Conservation (phyloP, 2,888 invertebrate species). For the Chorisops tibialis region DNA sequence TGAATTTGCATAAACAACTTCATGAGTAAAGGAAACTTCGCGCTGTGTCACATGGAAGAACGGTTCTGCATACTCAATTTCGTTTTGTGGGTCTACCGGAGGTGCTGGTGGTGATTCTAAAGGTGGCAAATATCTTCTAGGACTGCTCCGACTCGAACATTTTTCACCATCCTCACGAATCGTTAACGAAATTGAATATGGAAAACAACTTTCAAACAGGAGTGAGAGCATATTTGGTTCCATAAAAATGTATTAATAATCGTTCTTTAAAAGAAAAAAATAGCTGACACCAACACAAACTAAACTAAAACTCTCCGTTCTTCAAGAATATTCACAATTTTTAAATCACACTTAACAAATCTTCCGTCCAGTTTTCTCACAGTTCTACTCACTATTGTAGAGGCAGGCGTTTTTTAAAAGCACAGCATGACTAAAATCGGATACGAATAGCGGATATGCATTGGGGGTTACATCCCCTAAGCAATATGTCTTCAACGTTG, state of each 20-base stretch:
- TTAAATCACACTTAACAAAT: constrained; percentile 16
- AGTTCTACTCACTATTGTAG: constrained; percentile 10
- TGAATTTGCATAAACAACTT: constrained; percentile 20
- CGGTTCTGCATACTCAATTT: constrained; percentile 26
- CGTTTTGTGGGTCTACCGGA: background rate
- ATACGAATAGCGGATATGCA: constrained; percentile 12
- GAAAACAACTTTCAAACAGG: constrained; percentile 25
- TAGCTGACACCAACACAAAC: too few species aligned
- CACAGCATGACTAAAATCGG: constrained; percentile 11
- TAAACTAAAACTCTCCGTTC: too few species aligned
- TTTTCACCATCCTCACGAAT: constrained; percentile 23
- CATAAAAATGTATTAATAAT: too few species aligned
- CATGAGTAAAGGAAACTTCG: background rate
- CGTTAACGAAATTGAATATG: constrained; percentile 25
- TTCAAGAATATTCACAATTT: constrained; percentile 11
- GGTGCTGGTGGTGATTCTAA: constrained; percentile 15
- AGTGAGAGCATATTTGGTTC: constrained; percentile 17
- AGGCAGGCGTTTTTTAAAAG: constrained; percentile 9
- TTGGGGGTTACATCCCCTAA: constrained; percentile 21
- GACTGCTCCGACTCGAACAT: constrained; percentile 9
- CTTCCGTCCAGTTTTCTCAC: constrained; percentile 1
- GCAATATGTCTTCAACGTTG: constrained; percentile 12
- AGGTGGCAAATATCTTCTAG: constrained; percentile 11
- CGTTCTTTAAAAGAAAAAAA: too few species aligned
- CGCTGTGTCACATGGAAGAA: constrained; percentile 17